Evolutionary conservation across 2,113 vertebrate species (phyloP).

Genomic region (Corythaixoides concolor): DNA sequence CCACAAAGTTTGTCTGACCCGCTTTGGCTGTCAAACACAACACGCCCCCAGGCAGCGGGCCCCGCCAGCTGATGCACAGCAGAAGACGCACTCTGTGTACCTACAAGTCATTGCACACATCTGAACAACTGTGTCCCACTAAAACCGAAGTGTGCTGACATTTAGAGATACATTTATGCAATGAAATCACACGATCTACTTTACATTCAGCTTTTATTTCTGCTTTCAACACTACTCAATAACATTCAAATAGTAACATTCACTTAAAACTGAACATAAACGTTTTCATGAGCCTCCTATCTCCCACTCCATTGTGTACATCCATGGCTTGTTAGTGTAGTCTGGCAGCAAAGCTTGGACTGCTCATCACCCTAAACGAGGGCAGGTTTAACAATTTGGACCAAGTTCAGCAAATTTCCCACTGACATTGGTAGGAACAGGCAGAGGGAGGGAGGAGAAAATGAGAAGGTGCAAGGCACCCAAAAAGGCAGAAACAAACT

Average conservation of each 20-base stretch:
- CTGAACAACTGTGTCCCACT: fast-evolving
- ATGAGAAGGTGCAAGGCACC: neutral
- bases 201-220: neutral
- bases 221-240: neutral
- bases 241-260: neutral
- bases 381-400: neutral
- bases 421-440: neutral
- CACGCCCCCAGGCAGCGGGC: neutral
- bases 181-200: neutral
- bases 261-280: neutral
- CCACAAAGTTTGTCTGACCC: too few species aligned
- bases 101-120: neutral
- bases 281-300: neutral
- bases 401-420: neutral
- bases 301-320: neutral
- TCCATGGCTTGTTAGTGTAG: fast-evolving
- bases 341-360: neutral
- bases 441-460: neutral
- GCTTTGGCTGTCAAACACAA: neutral
- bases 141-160: neutral
- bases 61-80: fast-evolving
- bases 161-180: neutral
- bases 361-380: neutral
- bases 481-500: neutral
- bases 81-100: too few species aligned